Evolutionary conservation across 2,113 vertebrate species (phyloP).

Genomic region (Pao palembangensis): DNA sequence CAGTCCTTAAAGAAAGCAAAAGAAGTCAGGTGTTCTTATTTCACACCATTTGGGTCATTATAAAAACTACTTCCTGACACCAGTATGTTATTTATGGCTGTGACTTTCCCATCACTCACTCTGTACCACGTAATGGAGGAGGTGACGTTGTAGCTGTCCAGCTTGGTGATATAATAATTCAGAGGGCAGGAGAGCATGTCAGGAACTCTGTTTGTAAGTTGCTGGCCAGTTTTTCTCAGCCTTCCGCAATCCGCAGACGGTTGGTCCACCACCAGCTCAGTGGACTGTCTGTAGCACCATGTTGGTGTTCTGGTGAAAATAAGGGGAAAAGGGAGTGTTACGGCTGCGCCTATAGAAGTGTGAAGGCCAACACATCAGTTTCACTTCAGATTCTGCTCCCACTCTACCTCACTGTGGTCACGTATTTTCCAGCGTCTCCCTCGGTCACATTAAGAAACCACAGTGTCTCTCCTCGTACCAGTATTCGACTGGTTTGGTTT

Average conservation of each 20-base stretch:
- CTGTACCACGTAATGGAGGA: constrained; percentile 80
- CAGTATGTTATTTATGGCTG: too few species aligned
- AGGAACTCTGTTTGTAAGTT: neutral
- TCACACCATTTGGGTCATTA: neutral
- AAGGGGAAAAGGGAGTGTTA: neutral
- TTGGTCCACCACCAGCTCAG: constrained; percentile 47
- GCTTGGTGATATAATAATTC: constrained; percentile 60
- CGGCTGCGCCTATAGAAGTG: neutral
- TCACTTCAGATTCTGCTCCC: neutral
- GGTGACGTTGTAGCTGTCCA: constrained; percentile 61
- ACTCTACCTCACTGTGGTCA: constrained; percentile 72
- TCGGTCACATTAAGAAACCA: constrained; percentile 78
- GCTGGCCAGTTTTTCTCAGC: neutral
- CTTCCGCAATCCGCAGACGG: constrained; percentile 33
- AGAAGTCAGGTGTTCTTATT: neutral
- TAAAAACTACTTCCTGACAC: too few species aligned
- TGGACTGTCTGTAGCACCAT: constrained; percentile 54
- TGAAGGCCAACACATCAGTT: neutral
- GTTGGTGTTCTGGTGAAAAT: constrained; percentile 51
- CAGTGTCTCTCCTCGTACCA: constrained; percentile 69
- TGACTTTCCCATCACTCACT: constrained; percentile 65
- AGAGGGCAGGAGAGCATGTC: constrained; percentile 78
- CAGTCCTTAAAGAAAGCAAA: constrained; percentile 41
- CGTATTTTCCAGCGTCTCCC: constrained; percentile 78
- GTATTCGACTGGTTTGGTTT: constrained; percentile 55